These are phyloP conservation scores for Variabilichromis moorii DNA, from an alignment of 2,113 vertebrate genomes.

Conservation along the genomic window DNA sequence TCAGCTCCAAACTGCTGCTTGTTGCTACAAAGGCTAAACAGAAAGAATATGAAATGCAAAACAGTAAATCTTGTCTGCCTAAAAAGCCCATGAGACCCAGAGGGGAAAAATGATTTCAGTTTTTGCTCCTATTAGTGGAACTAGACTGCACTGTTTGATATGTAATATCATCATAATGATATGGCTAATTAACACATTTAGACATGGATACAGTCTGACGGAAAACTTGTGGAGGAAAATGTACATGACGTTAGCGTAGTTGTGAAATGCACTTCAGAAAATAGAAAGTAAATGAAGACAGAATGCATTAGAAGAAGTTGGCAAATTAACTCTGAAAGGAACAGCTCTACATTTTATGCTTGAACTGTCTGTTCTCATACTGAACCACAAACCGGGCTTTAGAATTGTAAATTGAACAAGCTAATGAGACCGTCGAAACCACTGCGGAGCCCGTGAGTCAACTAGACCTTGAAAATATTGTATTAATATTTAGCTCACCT, in stretches of 20 bases:
- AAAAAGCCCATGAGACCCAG: background rate
- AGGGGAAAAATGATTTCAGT: background rate
- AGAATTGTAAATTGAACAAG: conserved; percentile 27
- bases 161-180: background rate
- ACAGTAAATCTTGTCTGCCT: background rate
- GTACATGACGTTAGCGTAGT: background rate
- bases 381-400: background rate
- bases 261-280: background rate
- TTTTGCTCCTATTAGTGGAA: background rate
- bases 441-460: background rate
- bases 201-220: background rate
- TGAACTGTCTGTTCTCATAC: background rate
- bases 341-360: conserved; percentile 25
- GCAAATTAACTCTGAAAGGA: conserved; percentile 3
- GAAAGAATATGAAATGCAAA: background rate
- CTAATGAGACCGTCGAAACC: conserved; percentile 9
- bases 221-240: background rate
- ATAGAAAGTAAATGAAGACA: background rate
- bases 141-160: background rate
- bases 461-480: background rate
- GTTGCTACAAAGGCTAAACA: background rate
- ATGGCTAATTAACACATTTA: background rate
- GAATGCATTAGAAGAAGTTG: background rate
- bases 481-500: background rate
- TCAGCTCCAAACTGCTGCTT: background rate